Percentiles rank a stretch among this genome's conserved stretches.
These are phyloP conservation scores for Acrocephalus arundinaceus DNA, from an alignment of 2,113 vertebrate genomes.

Conservation along the genomic window DNA sequence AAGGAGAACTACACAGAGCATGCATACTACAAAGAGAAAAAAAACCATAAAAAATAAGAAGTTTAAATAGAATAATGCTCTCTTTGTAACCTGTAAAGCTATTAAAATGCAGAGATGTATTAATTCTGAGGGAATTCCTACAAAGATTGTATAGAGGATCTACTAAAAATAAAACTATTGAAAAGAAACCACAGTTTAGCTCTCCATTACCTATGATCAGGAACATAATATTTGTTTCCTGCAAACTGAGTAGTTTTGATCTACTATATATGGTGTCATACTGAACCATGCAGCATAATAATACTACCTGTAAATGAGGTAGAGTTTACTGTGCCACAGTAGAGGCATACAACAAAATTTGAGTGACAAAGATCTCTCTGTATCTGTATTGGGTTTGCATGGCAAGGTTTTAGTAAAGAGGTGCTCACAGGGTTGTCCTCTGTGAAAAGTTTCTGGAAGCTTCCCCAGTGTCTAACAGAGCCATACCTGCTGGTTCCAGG, in stretches of 20 bases:
- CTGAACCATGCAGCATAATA: neutral
- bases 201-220: neutral
- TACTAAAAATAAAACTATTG: neutral
- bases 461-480: neutral
- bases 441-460: neutral
- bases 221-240: neutral
- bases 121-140: neutral
- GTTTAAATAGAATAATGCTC: neutral
- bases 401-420: neutral
- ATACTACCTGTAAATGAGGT: neutral
- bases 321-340: neutral
- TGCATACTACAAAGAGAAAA: neutral
- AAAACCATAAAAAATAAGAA: neutral
- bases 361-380: neutral
- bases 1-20: neutral
- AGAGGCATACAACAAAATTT: neutral
- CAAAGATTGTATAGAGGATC: neutral
- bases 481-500: neutral
- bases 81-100: neutral
- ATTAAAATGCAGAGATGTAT: neutral
- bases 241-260: neutral
- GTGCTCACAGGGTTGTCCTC: neutral
- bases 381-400: neutral
- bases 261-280: neutral
- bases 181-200: neutral